phyloP scores from a whole-genome alignment of 2,797 vertebrate species.

The Gambusia yucatana region DNA sequence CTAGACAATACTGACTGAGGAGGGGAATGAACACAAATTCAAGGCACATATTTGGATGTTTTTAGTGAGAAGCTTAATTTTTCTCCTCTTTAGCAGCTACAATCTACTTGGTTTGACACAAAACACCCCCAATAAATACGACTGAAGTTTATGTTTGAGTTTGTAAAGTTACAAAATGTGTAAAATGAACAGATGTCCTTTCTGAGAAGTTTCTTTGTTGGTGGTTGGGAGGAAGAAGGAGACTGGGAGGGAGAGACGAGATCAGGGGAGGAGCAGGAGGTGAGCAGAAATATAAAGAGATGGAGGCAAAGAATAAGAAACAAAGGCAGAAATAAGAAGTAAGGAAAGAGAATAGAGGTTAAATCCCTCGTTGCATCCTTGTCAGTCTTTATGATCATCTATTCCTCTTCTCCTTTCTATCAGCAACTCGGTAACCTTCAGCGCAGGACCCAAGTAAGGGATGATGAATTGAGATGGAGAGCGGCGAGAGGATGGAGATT shows the following conservation, averaged over 20 bases:
- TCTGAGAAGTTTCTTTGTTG: conserved; percentile 44
- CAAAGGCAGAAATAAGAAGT: conserved; percentile 15
- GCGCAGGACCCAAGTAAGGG: conserved; percentile 69
- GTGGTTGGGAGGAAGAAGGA: conserved; percentile 37
- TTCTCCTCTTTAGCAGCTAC: neutral
- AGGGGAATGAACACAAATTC: neutral
- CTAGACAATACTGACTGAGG: neutral
- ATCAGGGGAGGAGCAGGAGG: conserved; percentile 38
- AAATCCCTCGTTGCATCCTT: conserved; percentile 52
- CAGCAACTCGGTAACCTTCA: conserved; percentile 80
- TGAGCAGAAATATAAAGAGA: conserved; percentile 10
- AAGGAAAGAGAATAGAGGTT: conserved; percentile 42
- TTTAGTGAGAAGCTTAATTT: neutral
- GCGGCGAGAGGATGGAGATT: conserved; percentile 81
- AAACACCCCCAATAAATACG: neutral
- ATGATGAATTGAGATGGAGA: conserved; percentile 83
- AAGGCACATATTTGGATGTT: neutral
- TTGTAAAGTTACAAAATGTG: neutral
- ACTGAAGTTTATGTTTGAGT: neutral
- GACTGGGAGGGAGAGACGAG: conserved; percentile 45
- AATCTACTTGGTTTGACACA: neutral
- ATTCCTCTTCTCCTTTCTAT: conserved; percentile 67
- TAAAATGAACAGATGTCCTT: conserved; percentile 25
- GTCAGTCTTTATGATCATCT: conserved; percentile 79
- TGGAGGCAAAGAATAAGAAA: conserved; percentile 1